phyloP scores from a whole-genome alignment of 2,888 invertebrate genomes.

The Epistrophella euchroma region DNA sequence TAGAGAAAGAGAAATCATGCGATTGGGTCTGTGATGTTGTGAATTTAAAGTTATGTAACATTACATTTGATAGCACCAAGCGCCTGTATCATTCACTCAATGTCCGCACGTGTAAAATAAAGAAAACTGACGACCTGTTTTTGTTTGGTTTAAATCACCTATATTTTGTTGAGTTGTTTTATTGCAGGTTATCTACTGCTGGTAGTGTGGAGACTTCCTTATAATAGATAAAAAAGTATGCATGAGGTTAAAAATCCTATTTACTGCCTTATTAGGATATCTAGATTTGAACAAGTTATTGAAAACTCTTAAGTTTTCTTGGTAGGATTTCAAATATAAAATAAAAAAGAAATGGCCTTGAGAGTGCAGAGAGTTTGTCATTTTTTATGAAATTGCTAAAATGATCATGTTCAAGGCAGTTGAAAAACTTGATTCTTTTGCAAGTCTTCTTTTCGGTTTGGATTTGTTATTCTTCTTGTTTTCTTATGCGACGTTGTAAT shows the following conservation, averaged over 20 bases:
- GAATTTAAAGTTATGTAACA: constrained; percentile 47
- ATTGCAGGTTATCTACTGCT: constrained; percentile 10
- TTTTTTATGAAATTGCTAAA: not conserved
- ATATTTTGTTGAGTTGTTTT: not conserved
- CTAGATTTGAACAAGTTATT: not conserved
- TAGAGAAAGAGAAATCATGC: constrained; percentile 54
- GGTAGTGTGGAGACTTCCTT: constrained; percentile 9
- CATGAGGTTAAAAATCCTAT: not conserved
- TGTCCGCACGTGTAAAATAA: constrained; percentile 17
- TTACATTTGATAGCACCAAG: constrained; percentile 20
- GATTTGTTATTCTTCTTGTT: not conserved
- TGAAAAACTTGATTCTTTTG: not conserved
- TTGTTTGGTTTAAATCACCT: not conserved
- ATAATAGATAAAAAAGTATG: not conserved
- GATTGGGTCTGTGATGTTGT: constrained; percentile 14
- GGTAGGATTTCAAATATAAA: not conserved
- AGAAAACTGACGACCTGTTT: constrained; percentile 36
- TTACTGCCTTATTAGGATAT: not conserved
- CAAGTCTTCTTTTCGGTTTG: not conserved
- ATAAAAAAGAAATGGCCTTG: not conserved
- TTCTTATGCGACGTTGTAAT: no score
- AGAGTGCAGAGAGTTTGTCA: not conserved
- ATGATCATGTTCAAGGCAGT: constrained; percentile 1
- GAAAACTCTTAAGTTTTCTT: not conserved
- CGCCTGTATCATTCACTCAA: not conserved